These are phyloP conservation scores for Drosophila kepulauana DNA, from an alignment of 1,140 invertebrate genomes.

Conservation along the genomic window DNA sequence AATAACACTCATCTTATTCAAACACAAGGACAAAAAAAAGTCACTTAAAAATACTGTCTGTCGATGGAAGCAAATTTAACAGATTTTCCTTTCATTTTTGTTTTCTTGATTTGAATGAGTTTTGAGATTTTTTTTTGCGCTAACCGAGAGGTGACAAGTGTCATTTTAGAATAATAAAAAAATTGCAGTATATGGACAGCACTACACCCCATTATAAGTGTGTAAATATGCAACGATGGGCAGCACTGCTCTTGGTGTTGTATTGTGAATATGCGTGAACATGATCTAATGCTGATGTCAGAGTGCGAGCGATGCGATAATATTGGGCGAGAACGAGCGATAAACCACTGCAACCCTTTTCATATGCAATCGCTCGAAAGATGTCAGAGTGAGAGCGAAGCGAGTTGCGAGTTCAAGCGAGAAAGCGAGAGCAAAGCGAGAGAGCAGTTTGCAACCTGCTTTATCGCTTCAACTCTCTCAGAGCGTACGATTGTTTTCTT, in stretches of 20 bases:
- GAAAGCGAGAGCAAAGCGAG: too few relatives aligned
- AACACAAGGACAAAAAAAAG: background rate
- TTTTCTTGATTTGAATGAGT: background rate
- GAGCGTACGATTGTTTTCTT: too few relatives aligned
- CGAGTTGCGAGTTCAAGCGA: too few relatives aligned
- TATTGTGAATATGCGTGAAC: conserved; percentile 8
- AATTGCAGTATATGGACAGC: conserved; percentile 10
- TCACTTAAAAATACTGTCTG: conserved; percentile 19
- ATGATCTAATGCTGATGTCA: background rate
- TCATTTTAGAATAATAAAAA: conserved; percentile 19
- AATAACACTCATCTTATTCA: conserved; percentile 9
- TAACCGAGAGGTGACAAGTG: conserved; percentile 21
- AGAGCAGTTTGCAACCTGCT: too few relatives aligned
- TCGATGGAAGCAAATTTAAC: conserved; percentile 6
- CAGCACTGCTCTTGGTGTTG: conserved; percentile 21
- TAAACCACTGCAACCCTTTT: too few relatives aligned
- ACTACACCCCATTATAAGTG: background rate
- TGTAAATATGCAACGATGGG: conserved; percentile 6
- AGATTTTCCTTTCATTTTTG: background rate
- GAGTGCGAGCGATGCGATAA: too few relatives aligned
- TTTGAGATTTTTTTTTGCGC: background rate
- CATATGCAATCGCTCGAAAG: too few relatives aligned
- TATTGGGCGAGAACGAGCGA: too few relatives aligned
- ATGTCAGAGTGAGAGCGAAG: too few relatives aligned
- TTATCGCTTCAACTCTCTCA: too few relatives aligned